Percentiles rank a stretch among this genome's conserved stretches.
phyloP scores from a whole-genome alignment of 2,888 invertebrate genomes.

The Galerucella calmariensis region DNA sequence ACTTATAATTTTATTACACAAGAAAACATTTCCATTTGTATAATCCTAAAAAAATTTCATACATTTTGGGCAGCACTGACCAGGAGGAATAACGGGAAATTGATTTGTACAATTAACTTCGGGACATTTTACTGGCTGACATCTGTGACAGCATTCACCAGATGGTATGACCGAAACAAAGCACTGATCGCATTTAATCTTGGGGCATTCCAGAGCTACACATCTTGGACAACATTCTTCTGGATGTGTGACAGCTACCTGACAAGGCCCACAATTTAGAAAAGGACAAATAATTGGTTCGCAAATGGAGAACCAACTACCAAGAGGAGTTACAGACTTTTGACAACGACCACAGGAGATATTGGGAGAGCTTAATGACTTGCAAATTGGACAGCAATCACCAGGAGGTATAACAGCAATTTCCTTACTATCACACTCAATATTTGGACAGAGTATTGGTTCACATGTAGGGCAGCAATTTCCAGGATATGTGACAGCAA shows the following conservation, averaged over 20 bases:
- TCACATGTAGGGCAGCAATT: background rate
- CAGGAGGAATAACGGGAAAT: background rate
- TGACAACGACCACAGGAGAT: background rate
- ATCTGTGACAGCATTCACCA: background rate
- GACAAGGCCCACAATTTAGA: background rate
- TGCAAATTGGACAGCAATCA: background rate
- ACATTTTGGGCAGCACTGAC: background rate
- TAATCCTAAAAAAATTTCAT: background rate
- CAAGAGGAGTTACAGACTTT: background rate
- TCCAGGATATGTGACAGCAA: background rate
- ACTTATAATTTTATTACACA: no score
- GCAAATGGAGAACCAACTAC: background rate
- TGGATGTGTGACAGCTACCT: background rate
- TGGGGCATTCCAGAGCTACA: background rate
- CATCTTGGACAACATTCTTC: background rate
- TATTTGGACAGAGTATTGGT: background rate
- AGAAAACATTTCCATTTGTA: background rate
- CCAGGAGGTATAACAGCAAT: background rate
- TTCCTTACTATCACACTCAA: background rate
- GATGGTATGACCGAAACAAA: background rate
- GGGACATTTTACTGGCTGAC: background rate
- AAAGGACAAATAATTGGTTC: background rate
- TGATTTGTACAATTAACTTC: background rate
- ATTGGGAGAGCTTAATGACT: background rate
- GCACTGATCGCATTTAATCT: background rate